A percentile compares a stretch with the other conserved stretches of the same genome.
Evolutionary conservation across 2,113 vertebrate genomes (phyloP).

Genomic region (Microtus ochrogaster): DNA sequence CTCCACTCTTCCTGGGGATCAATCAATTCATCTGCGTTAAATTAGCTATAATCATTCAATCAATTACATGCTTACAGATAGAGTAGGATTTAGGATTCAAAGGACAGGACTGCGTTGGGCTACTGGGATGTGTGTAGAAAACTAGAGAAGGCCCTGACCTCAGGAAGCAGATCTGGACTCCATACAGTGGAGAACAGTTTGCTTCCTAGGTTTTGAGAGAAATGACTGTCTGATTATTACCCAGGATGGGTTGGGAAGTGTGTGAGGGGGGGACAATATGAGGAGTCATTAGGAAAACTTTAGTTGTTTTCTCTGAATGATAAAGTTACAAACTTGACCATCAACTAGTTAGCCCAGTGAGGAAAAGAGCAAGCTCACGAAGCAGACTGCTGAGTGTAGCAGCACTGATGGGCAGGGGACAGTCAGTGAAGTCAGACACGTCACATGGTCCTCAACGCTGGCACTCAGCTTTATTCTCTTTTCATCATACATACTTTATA

Average conservation of each 20-base stretch:
- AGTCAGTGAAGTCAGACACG: too few relatives aligned
- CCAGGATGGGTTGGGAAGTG: not conserved
- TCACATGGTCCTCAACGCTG: too few relatives aligned
- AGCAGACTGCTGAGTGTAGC: not conserved
- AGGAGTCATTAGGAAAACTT: not conserved
- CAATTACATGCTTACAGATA: not conserved
- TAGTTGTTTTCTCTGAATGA: not conserved
- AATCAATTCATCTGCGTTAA: slow-evolving; percentile 40
- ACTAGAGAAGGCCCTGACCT: not conserved
- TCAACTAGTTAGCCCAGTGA: not conserved
- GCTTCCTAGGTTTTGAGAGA: not conserved
- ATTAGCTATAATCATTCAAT: slow-evolving; percentile 11
- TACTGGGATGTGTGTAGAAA: not conserved
- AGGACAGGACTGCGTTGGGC: not conserved
- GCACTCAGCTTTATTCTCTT: not conserved
- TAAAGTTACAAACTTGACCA: not conserved
- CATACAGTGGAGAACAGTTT: not conserved
- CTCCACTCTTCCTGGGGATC: not conserved
- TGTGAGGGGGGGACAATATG: too few relatives aligned
- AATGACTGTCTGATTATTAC: not conserved
- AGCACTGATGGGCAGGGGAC: accelerated
- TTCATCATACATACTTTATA: not conserved
- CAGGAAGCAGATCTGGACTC: not conserved
- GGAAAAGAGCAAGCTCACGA: not conserved
- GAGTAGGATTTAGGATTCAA: not conserved